Conservation (phyloP, 2,888 invertebrate species). For the Ectropis crepuscularia region DNA sequence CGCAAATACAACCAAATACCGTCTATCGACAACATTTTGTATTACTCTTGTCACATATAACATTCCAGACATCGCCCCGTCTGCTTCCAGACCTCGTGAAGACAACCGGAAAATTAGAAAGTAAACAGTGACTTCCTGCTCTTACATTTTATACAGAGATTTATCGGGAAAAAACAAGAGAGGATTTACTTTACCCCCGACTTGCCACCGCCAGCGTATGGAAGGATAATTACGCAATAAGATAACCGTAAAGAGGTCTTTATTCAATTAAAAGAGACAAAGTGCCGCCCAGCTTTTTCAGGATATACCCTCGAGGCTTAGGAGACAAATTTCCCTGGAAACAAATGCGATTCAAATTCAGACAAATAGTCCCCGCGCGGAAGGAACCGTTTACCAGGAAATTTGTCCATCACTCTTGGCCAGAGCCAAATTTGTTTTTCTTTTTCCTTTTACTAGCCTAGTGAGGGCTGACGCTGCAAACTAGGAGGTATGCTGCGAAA, state of each 20-base stretch:
- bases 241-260: slow-evolving; percentile 60
- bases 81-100: slow-evolving; percentile 69
- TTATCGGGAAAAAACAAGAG: slow-evolving; percentile 49
- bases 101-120: slow-evolving; percentile 83
- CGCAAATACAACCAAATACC: slow-evolving; percentile 29
- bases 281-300: slow-evolving; percentile 65
- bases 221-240: slow-evolving; percentile 59
- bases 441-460: slow-evolving; percentile 63
- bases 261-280: slow-evolving; percentile 78
- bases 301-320: slow-evolving; percentile 74
- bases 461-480: slow-evolving; percentile 40
- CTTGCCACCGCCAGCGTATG: slow-evolving; percentile 38
- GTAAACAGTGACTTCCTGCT: slow-evolving; percentile 69
- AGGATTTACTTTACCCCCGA: slow-evolving; percentile 34
- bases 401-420: slow-evolving; percentile 82
- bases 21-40: slow-evolving; percentile 60
- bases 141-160: slow-evolving; percentile 55
- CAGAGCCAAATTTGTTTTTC: slow-evolving; percentile 74
- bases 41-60: slow-evolving; percentile 66
- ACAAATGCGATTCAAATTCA: slow-evolving; percentile 84
- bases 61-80: slow-evolving; percentile 61
- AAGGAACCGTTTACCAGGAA: slow-evolving; percentile 80
- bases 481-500: not conserved
- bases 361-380: slow-evolving; percentile 83
- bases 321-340: slow-evolving; percentile 81